Conservation (phyloP, 2,113 vertebrate species). For the Cygnus atratus region DNA sequence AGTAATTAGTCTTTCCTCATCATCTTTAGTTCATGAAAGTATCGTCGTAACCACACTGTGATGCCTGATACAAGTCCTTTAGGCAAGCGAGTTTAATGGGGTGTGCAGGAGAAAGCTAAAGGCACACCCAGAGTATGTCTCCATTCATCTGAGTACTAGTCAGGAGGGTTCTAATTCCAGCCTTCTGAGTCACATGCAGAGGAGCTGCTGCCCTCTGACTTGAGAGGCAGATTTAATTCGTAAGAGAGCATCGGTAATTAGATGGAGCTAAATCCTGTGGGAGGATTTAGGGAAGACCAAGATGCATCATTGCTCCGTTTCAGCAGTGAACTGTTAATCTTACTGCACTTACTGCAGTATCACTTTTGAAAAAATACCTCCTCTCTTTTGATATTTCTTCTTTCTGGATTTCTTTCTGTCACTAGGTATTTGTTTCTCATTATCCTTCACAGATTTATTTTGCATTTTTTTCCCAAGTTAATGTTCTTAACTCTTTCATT, state of each 20-base stretch:
- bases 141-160: accelerated
- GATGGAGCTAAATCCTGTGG: accelerated
- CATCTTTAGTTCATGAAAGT: neutral
- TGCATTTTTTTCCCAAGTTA: neutral
- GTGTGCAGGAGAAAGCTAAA: neutral
- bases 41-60: accelerated
- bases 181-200: neutral
- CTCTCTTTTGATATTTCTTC: neutral
- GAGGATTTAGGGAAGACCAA: neutral
- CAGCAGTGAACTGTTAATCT: too few species aligned
- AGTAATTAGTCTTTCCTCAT: too few species aligned
- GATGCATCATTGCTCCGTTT: accelerated
- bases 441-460: neutral
- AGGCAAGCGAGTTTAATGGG: neutral
- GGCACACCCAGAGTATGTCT: accelerated
- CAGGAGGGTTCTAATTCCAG: neutral
- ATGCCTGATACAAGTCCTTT: neutral
- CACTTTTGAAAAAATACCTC: too few species aligned
- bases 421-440: neutral
- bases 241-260: too few species aligned
- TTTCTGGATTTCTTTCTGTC: neutral
- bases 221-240: neutral
- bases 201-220: neutral
- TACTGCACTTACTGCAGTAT: too few species aligned
- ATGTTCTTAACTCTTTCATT: neutral